phyloP scores from a whole-genome alignment of 2,113 vertebrate genomes.

The Rhinolophus ferrumequinum region DNA sequence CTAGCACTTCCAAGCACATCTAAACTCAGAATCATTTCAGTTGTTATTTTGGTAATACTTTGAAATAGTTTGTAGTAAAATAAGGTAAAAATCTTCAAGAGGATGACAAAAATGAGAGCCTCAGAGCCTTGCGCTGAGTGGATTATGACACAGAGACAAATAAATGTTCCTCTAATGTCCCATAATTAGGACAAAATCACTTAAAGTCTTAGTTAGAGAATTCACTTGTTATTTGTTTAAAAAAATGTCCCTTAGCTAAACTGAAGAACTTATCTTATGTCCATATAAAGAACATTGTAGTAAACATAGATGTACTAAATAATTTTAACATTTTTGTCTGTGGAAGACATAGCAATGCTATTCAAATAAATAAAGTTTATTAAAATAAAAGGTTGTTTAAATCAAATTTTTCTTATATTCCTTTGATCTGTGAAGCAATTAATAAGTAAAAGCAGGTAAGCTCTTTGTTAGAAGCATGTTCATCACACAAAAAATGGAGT shows the following conservation, averaged over 20 bases:
- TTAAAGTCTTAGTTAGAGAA: conserved; percentile 14
- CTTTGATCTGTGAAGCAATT: conserved; percentile 16
- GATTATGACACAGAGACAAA: neutral
- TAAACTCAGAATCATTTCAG: conserved; percentile 13
- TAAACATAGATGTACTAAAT: conserved; percentile 18
- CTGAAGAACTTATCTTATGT: conserved; percentile 20
- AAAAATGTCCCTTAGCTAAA: neutral
- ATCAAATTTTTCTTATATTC: neutral
- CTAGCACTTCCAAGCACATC: neutral
- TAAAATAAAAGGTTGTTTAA: conserved; percentile 41
- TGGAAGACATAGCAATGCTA: neutral
- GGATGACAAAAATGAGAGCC: neutral
- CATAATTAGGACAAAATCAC: neutral
- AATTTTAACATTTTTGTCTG: conserved; percentile 27
- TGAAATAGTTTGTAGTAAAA: conserved; percentile 30
- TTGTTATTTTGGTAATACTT: conserved; percentile 20
- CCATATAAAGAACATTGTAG: neutral
- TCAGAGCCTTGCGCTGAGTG: neutral
- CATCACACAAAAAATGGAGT: neutral
- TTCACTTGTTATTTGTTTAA: neutral
- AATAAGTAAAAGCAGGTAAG: neutral
- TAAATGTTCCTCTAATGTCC: neutral
- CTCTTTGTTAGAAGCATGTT: neutral
- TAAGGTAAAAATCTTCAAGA: conserved; percentile 7
- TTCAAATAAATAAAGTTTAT: conserved; percentile 10